Evolutionary conservation across 1,140 invertebrate genomes (phyloP), one percentile per base, ranked within the genome.

Genomic region (Diplogasteroides magnus): DNA sequence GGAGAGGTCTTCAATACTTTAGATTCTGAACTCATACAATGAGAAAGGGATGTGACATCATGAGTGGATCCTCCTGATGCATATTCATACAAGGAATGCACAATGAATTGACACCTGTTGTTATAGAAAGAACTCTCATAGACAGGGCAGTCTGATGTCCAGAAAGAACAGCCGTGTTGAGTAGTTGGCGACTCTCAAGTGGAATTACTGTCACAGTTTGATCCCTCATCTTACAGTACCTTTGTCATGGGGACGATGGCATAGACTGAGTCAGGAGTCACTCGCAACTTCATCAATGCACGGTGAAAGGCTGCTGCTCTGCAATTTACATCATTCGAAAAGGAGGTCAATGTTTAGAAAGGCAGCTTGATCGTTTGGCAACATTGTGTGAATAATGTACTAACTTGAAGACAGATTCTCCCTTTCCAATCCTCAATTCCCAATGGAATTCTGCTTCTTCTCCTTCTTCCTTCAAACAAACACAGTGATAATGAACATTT

Each of bases 1-100:
- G 92, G 92, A 13, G 93, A 93, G 2, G 94, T 94, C 89, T 97
- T 97, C 26, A 98, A 88, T 56, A 96, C 93, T 79, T 92, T 94
- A 82, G 95, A 92, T 82, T 97, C 93, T 78, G 92, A 90, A 19
- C 93, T 94, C 80, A 92, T 90, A 84, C 94, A 98, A 37, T 91
- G 93, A 60, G 92, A 91, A 82, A 95, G 91, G 19, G 93, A 85
- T 13, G 94, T 96, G 59, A 97, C 93, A 84, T 97, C 94, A 66
- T 91, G 91, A 0, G 96, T 90, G 84, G 91, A 91, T 31, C 93
- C 94, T 0, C 91, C 70, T 26, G 28, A 25, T 13, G 37, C 6
- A 48, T 48, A 19, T n/a, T n/a, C n/a, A n/a, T n/a, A 48, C 6
- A 19, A 48, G 37, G 37, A 48, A 11, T 48, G 19, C 6, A 19